A percentile compares a stretch with the other conserved stretches of the same genome.
phyloP scores from a whole-genome alignment of 2,888 invertebrate genomes.

The Sipunculus nudus region DNA sequence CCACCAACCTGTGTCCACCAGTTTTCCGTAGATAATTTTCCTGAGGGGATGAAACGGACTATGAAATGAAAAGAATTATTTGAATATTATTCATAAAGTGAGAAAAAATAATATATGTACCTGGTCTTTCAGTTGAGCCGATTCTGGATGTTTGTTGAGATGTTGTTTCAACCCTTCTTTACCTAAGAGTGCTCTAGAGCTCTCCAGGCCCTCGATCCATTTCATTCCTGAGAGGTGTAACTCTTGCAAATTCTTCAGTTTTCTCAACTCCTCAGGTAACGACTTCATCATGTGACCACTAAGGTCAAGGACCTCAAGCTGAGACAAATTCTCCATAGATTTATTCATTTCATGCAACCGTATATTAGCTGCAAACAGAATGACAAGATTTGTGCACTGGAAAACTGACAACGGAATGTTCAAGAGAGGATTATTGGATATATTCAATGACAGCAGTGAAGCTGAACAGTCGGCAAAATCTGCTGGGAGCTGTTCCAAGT shows the following conservation, averaged over 20 bases:
- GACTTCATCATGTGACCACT: slow-evolving; percentile 8
- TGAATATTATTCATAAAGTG: too few relatives aligned
- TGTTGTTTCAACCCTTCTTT: slow-evolving; percentile 20
- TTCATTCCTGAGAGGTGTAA: slow-evolving; percentile 53
- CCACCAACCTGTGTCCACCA: too few relatives aligned
- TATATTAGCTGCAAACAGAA: slow-evolving; percentile 46
- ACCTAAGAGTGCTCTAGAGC: slow-evolving; percentile 16
- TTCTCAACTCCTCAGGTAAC: slow-evolving; percentile 37
- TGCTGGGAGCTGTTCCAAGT: slow-evolving; percentile 36
- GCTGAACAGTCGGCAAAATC: slow-evolving; percentile 30
- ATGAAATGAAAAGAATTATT: too few relatives aligned
- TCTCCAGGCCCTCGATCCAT: slow-evolving; percentile 40
- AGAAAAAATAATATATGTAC: too few relatives aligned
- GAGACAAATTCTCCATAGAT: slow-evolving; percentile 44
- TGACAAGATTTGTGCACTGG: slow-evolving; percentile 36
- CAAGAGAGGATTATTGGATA: slow-evolving; percentile 48
- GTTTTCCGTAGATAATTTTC: too few relatives aligned
- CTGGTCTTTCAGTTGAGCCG: background rate
- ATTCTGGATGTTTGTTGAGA: slow-evolving; percentile 13
- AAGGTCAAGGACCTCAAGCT: slow-evolving; percentile 37
- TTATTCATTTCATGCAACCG: slow-evolving; percentile 45
- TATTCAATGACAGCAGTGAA: slow-evolving; percentile 40
- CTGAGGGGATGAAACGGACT: too few relatives aligned
- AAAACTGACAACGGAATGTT: slow-evolving; percentile 36
- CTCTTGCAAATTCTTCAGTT: slow-evolving; percentile 39